A percentile compares a stretch with the other conserved stretches of the same genome.
Conservation (phyloP, 2,888 invertebrate species). For the Lycophotia porphyrea region DNA sequence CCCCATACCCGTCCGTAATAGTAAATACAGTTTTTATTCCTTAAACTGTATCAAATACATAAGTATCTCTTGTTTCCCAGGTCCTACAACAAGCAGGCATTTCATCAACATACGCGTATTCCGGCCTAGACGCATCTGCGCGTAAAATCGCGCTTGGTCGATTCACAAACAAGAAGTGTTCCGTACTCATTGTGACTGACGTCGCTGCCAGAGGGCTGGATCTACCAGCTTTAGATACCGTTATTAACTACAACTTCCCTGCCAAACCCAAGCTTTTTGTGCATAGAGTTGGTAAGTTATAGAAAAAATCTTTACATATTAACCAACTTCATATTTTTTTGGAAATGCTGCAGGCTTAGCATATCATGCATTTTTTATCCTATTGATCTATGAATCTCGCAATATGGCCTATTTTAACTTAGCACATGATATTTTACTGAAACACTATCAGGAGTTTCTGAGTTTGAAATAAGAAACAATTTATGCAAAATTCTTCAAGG, state of each 20-base stretch:
- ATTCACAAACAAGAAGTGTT: constrained; percentile 95
- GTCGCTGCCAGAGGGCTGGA: constrained; percentile 99
- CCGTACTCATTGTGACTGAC: constrained; percentile 98
- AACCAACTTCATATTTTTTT: no score
- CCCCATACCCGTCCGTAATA: neutral
- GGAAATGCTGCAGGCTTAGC: neutral
- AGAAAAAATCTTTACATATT: no score
- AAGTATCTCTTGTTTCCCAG: constrained; percentile 83
- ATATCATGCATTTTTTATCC: no score
- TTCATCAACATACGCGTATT: constrained; percentile 97
- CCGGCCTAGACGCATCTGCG: constrained; percentile 97
- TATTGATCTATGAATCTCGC: no score
- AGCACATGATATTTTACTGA: no score
- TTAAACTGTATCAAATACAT: neutral
- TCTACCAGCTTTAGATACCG: constrained; percentile 98
- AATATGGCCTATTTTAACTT: no score
- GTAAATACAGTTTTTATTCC: neutral
- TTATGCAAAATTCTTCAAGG: neutral
- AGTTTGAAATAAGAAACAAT: neutral
- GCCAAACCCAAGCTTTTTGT: constrained; percentile 99
- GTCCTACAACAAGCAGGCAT: constrained; percentile 94
- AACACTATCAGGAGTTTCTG: neutral
- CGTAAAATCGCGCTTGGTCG: constrained; percentile 98
- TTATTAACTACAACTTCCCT: constrained; percentile 99
- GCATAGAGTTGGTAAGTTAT: constrained; percentile 97